Base-by-base conservation (phyloP, 1,140 invertebrate genomes). In the Heterodera carotae region DNA sequence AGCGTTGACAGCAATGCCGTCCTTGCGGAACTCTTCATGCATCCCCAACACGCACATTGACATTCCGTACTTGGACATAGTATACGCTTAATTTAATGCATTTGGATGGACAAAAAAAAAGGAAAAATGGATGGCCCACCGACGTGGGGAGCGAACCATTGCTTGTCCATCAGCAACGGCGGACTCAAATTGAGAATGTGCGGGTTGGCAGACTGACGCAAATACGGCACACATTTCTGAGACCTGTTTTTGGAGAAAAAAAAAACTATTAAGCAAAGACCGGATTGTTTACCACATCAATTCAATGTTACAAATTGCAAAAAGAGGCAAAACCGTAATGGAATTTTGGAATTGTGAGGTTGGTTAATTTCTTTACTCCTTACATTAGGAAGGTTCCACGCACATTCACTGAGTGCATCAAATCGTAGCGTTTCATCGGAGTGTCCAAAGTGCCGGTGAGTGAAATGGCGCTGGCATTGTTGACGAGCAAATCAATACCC, bases 41-140 rank as follows among this genome's bases (percentile, higher is more conserved):
- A 98, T 97, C 56, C 97, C 86, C 18, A 99, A 89, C 1, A 94
- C 94, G 89, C 95, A 98, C 94, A 99, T 94, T 0, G 94, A 97
- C 97, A 99, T 99, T 27, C 96, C 81, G 86, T 96, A 98, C 85
- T 99, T 99, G 2, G 96, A 93, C 91, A 98, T 97, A 0, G 96
- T 97, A 88, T 98, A 98, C 1, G 95, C 95, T 69, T 56, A 56
- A 56, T 12, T 56, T 15, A n/a, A n/a, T n/a, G 48, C 48, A 62
- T 62, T 22, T 39, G 27, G 31, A 15, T 73, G n/a, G 25, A 25
- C 29, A 66, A 7, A 27, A 43, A 68, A 33, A 43, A 12, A 22
- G 31, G 31, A 2, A 67, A 15, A 67, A 18, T 22, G 29, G 39
- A 81, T 27, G 56, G 10, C 31, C 68, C 59, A 80, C 79, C 79